Evolutionary conservation across 92 coral and sea anemone species (phyloP).

Genomic region (Hydrozoanthus gracilis): DNA sequence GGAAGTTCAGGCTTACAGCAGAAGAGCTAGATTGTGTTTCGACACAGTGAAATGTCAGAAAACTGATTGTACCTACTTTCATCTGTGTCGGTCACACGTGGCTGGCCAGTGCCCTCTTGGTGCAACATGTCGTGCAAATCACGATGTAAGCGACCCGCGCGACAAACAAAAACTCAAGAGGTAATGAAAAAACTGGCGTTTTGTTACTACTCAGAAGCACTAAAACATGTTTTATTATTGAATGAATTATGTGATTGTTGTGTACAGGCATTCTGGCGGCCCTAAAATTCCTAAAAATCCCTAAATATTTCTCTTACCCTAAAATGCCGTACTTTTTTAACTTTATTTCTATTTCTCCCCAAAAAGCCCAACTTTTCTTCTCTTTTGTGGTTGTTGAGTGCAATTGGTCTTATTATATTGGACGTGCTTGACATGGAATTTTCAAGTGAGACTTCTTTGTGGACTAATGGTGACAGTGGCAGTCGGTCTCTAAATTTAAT

Average conservation of each 20-base stretch:
- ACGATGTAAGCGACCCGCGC: conserved; percentile 20
- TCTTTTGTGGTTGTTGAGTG: no score
- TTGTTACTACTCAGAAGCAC: neutral
- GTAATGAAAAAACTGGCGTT: neutral
- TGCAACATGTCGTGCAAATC: conserved; percentile 17
- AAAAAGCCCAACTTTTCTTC: no score
- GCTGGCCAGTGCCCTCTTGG: conserved; percentile 42
- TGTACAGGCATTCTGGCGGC: no score
- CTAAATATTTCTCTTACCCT: no score
- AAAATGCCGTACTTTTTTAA: no score
- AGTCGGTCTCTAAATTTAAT: no score
- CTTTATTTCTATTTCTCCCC: no score
- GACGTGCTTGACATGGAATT: no score
- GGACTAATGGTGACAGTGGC: no score
- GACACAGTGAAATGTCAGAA: conserved; percentile 40
- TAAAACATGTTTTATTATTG: neutral
- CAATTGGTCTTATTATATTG: no score
- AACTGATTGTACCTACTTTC: conserved; percentile 61
- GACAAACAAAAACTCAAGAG: conserved; percentile 28
- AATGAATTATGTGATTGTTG: neutral
- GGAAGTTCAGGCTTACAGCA: conserved; percentile 57
- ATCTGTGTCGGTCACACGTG: conserved; percentile 46
- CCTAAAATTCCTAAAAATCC: no score
- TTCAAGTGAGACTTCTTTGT: no score
- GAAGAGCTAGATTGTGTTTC: conserved; percentile 70